These are phyloP conservation scores for Cataglyphis albicans DNA, from an alignment of 2,888 invertebrate species.

Conservation along the genomic window DNA sequence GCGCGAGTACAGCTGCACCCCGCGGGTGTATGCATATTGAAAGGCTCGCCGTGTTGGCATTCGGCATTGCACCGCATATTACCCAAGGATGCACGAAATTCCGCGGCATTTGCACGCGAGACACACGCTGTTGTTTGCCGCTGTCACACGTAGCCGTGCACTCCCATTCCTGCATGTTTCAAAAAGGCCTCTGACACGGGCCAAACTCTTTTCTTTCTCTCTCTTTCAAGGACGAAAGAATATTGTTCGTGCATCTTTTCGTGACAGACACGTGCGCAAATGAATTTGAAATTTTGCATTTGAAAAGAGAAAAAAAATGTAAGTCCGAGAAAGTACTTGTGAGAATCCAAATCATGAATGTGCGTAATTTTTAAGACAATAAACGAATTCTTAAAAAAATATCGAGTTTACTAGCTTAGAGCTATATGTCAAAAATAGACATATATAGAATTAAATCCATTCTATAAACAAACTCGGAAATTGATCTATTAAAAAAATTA, in stretches of 20 bases:
- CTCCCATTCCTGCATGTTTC: slow-evolving; percentile 77
- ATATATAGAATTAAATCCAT: background rate
- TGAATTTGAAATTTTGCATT: background rate
- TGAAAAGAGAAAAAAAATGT: background rate
- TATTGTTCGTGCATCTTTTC: slow-evolving; percentile 30
- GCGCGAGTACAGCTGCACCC: slow-evolving; percentile 65
- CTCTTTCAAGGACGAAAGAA: background rate
- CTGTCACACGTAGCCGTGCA: slow-evolving; percentile 75
- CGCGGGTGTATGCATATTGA: slow-evolving; percentile 71
- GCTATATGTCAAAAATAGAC: background rate
- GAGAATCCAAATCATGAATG: background rate
- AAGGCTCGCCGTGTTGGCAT: slow-evolving; percentile 79
- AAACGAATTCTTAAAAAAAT: background rate
- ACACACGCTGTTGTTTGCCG: slow-evolving; percentile 78
- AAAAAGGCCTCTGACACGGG: slow-evolving; percentile 56
- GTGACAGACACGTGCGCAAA: slow-evolving; percentile 20
- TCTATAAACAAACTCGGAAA: background rate
- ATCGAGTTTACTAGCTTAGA: background rate
- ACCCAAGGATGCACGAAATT: slow-evolving; percentile 84
- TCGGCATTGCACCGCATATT: slow-evolving; percentile 84
- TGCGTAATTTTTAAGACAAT: background rate
- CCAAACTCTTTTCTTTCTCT: slow-evolving; percentile 22
- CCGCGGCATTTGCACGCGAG: slow-evolving; percentile 80
- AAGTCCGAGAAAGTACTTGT: background rate
- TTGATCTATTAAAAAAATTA: background rate